Evolutionary conservation across 2,113 vertebrate species (phyloP).

Genomic region (Elephantulus edwardii): DNA sequence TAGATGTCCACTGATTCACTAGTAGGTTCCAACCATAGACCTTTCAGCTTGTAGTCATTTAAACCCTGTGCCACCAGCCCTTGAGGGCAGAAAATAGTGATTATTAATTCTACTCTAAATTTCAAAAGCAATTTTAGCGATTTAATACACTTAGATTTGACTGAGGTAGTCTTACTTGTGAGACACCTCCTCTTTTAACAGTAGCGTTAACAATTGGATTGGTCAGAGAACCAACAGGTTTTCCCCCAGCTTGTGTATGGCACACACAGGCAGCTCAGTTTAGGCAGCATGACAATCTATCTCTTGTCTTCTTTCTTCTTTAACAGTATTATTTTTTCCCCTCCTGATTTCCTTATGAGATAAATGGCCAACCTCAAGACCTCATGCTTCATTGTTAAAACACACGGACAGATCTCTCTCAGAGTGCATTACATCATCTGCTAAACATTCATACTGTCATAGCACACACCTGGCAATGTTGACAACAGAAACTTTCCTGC

Average conservation of each 20-base stretch:
- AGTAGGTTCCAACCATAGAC: not conserved
- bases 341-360: slow-evolving; percentile 61
- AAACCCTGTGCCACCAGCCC: too few relatives aligned
- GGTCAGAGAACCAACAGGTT: not conserved
- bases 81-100: not conserved
- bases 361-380: slow-evolving; percentile 65
- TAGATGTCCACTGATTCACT: too few relatives aligned
- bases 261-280: not conserved
- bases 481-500: not conserved
- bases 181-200: not conserved
- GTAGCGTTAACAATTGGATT: not conserved
- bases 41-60: too few relatives aligned
- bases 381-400: slow-evolving; percentile 61
- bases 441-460: not conserved
- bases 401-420: not conserved
- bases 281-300: not conserved
- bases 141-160: not conserved
- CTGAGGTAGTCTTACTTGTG: not conserved
- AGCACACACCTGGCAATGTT: not conserved
- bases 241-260: not conserved
- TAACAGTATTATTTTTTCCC: slow-evolving; percentile 59
- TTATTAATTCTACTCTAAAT: not conserved
- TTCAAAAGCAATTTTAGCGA: slow-evolving; percentile 3
- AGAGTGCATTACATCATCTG: slow-evolving; percentile 35
- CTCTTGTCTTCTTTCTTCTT: slow-evolving; percentile 66